Evolutionary conservation across 2,797 vertebrate genomes (phyloP).

Genomic region (Kryptopterus vitreolus): DNA sequence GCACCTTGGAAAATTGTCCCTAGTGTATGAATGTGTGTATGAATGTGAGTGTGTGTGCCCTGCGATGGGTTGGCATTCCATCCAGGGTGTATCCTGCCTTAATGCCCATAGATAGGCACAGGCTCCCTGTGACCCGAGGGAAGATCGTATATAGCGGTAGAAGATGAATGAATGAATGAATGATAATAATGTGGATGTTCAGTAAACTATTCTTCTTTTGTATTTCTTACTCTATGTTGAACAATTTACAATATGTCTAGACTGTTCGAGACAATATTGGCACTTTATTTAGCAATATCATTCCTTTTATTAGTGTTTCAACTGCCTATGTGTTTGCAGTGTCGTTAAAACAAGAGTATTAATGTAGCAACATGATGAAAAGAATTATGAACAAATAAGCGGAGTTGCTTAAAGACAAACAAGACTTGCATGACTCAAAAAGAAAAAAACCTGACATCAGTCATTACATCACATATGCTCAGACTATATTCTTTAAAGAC

Average conservation of each 20-base stretch:
- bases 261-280: neutral
- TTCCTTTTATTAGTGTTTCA: neutral
- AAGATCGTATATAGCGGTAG: no score
- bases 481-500: conserved; percentile 10
- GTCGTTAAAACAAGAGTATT: neutral
- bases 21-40: no score
- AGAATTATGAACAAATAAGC: neutral
- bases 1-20: no score
- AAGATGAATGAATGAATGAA: no score
- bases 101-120: no score
- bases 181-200: neutral
- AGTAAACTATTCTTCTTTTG: neutral
- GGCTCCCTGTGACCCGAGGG: no score
- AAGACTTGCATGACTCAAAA: neutral
- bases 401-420: neutral
- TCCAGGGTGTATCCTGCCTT: no score
- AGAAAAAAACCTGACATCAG: neutral
- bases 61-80: no score
- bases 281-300: no score
- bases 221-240: no score
- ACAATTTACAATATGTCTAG: neutral
- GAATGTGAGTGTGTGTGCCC: no score
- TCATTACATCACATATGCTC: conserved; percentile 17
- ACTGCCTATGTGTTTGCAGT: neutral
- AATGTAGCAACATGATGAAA: neutral